Percentiles rank a stretch among this genome's conserved stretches.
Evolutionary conservation across 2,113 vertebrate species (phyloP).

Genomic region (Coptodon rendalli): DNA sequence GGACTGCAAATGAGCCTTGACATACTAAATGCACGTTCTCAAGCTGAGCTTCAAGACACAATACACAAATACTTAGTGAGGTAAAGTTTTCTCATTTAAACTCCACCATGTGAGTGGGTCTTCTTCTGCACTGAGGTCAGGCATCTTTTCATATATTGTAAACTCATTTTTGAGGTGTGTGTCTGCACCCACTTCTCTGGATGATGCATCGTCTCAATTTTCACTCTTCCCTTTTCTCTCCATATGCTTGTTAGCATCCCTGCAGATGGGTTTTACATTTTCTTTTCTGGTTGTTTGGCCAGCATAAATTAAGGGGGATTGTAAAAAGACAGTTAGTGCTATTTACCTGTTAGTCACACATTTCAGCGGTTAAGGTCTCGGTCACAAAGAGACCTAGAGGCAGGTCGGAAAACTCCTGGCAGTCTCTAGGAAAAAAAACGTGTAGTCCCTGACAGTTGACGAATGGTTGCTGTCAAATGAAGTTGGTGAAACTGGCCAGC

Average conservation of each 20-base stretch:
- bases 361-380: background rate
- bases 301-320: background rate
- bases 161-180: background rate
- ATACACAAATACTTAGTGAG: background rate
- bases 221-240: background rate
- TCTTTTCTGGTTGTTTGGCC: background rate
- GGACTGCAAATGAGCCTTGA: background rate
- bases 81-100: background rate
- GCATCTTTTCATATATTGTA: background rate
- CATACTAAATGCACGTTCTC: background rate
- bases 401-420: background rate
- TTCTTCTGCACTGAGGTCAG: background rate
- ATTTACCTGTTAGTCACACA: background rate
- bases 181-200: background rate
- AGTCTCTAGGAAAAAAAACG: rapidly evolving
- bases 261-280: background rate
- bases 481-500: background rate
- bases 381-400: background rate
- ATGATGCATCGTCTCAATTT: background rate
- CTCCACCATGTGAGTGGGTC: background rate
- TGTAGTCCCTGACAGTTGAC: background rate
- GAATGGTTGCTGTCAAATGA: background rate
- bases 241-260: background rate
- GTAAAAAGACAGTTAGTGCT: background rate
- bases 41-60: background rate